phyloP scores from a whole-genome alignment of 2,888 invertebrate species.

The Ellobium chinense region DNA sequence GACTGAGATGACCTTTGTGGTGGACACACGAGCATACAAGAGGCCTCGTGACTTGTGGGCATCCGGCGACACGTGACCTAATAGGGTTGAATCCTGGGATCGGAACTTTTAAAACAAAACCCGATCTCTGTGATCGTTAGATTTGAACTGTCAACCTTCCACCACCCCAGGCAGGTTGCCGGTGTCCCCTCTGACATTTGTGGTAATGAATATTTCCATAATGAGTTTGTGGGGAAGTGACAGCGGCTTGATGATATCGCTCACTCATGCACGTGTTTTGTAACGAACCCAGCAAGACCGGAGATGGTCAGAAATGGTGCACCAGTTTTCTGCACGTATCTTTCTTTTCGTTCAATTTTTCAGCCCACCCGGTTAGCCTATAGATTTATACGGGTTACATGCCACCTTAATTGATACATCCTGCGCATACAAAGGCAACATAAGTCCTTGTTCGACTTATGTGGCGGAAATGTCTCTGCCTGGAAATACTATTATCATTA shows the following conservation, averaged over 20 bases:
- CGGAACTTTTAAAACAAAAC: no score
- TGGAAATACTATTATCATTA: no score
- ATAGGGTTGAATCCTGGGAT: not conserved
- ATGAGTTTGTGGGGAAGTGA: not conserved
- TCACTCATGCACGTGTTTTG: not conserved
- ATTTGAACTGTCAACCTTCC: not conserved
- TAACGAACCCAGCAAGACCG: not conserved
- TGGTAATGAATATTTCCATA: not conserved
- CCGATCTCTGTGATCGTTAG: no score
- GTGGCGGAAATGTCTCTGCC: no score
- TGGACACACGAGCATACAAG: not conserved
- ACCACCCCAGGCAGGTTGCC: not conserved
- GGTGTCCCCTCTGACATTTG: not conserved
- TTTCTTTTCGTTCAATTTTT: no score
- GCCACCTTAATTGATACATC: no score
- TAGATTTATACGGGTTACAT: no score
- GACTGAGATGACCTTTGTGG: slow-evolving; percentile 4
- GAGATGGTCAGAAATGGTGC: not conserved
- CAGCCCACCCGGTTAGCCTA: no score
- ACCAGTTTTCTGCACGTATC: not conserved
- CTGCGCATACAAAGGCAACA: no score
- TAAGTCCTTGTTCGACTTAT: no score
- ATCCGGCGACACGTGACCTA: slow-evolving; percentile 11
- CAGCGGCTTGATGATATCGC: not conserved
- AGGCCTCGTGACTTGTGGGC: not conserved